Evolutionary conservation across 1,140 invertebrate species (phyloP), one percentile per base, ranked within the genome.

Genomic region (Drosophila nasuta): DNA sequence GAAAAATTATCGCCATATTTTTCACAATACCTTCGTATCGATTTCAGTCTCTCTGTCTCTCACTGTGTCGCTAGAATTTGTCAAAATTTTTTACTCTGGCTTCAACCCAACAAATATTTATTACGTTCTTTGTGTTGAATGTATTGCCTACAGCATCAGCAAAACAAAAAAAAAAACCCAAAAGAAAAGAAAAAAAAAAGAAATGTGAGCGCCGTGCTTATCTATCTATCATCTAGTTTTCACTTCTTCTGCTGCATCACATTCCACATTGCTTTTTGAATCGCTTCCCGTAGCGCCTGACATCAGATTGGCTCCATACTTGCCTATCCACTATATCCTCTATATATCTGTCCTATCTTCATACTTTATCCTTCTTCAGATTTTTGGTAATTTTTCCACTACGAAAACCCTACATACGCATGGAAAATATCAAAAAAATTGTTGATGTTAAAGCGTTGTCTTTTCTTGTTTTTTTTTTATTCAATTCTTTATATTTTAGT

Each of bases 401-500:
- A 75, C 49, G 81, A 82, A 82, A 62, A 56, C 60, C 76, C 69
- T 57, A 75, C 73, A 86, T 82, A 90, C 87, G 87, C 90, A 81
- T 91, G 89, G 89, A 82, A 91, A 82, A 89, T 90, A 91, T 86
- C 88, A 82, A 82, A 73, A 79, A 86, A 75, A 45, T 74, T 80
- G 81, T 88, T 88, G 65, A 85, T 87, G 85, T 91, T 91, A 91
- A 88, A 85, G 75, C 70, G 71, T 88, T 85, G 54, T 91, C 58
- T 79, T 76, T 76, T 79, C 63, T 79, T 63, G 63, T 77, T 77
- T 81, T 83, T 80, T 75, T 89, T 81, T 88, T 80, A 46, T 91
- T 85, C 76, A 66, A 75, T 80, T 81, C 64, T 82, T 75, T 86
- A 77, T 88, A 78, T 91, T 87, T 86, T 91, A 91, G 89, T 91